phyloP scores from a whole-genome alignment of 1,140 invertebrate genomes.

The Hylaeus volcanicus region DNA sequence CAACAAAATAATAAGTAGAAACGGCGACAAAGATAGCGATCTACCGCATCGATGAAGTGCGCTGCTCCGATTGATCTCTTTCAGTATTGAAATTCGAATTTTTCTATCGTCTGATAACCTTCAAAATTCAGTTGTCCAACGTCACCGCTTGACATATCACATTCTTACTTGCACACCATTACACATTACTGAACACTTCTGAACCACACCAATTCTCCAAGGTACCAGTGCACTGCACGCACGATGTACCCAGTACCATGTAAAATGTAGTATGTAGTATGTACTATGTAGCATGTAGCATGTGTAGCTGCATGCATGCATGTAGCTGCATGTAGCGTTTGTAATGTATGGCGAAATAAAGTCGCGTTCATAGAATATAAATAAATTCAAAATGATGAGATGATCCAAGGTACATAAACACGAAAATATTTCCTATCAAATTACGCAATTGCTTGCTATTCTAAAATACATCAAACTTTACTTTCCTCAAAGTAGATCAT shows the following conservation, averaged over 20 bases:
- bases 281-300: too few relatives aligned
- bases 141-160: conserved; percentile 49
- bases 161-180: conserved; percentile 8
- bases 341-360: not conserved
- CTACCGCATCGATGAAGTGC: conserved; percentile 6
- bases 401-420: not conserved
- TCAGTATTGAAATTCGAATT: conserved; percentile 7
- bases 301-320: too few relatives aligned
- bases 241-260: not conserved
- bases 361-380: conserved; percentile 10
- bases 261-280: too few relatives aligned
- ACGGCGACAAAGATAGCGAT: not conserved
- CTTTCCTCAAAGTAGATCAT: not conserved
- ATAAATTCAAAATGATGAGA: not conserved
- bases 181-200: not conserved
- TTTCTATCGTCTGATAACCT: conserved; percentile 35
- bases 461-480: not conserved
- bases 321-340: not conserved
- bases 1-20: not conserved
- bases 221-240: too few relatives aligned
- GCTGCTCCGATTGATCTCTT: not conserved
- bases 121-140: conserved; percentile 46
- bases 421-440: not conserved
- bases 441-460: too few relatives aligned
- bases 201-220: too few relatives aligned